These are phyloP conservation scores for Oncorhynchus mykiss DNA, from an alignment of 2,113 vertebrate genomes.

Conservation along the genomic window DNA sequence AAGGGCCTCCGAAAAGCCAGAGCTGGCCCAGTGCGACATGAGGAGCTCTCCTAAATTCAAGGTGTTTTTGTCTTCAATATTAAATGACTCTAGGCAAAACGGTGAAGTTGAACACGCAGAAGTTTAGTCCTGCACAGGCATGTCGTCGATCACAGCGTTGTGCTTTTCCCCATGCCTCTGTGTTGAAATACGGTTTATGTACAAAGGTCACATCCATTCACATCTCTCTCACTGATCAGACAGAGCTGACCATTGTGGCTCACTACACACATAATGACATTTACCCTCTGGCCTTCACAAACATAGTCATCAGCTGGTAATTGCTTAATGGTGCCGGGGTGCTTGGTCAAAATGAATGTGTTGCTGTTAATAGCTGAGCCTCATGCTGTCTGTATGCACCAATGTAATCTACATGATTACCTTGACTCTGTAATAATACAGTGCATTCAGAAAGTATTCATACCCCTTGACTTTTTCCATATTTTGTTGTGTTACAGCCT, in stretches of 20 bases:
- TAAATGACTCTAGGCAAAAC: constrained; percentile 20
- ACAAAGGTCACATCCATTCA: constrained; percentile 37
- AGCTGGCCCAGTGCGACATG: constrained; percentile 13
- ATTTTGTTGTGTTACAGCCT: too few species aligned
- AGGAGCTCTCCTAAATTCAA: constrained; percentile 31
- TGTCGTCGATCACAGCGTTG: constrained; percentile 4
- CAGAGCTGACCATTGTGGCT: constrained; percentile 18
- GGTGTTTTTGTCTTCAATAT: constrained; percentile 1
- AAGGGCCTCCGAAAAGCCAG: too few species aligned
- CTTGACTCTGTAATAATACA: too few species aligned
- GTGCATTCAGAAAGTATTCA: too few species aligned
- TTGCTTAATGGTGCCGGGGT: neutral
- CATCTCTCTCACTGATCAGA: constrained; percentile 19
- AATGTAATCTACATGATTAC: too few species aligned
- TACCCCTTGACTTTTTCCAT: too few species aligned
- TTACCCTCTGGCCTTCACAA: neutral
- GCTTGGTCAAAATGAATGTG: neutral
- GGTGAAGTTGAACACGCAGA: too few species aligned
- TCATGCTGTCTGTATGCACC: neutral
- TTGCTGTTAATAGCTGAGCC: neutral
- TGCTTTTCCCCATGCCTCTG: neutral
- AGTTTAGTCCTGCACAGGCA: constrained; percentile 28
- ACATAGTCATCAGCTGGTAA: too few species aligned
- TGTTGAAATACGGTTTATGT: neutral
- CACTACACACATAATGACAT: neutral